A percentile compares a stretch with the other conserved stretches of the same genome.
Evolutionary conservation across 2,797 vertebrate genomes (phyloP).

Genomic region (Enteromius unitaeniatus): DNA sequence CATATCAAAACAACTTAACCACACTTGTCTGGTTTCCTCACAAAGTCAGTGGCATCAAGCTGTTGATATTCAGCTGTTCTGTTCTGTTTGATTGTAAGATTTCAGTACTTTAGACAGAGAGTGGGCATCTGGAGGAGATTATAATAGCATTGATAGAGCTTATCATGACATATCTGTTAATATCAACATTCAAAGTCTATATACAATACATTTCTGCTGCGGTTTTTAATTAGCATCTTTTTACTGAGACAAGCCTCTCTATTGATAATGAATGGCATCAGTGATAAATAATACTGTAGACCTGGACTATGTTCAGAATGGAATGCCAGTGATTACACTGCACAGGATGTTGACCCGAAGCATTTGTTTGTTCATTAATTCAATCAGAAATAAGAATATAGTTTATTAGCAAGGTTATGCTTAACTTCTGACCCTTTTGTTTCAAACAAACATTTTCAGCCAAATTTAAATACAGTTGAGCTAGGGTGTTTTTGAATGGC

Average conservation of each 20-base stretch:
- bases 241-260: not conserved
- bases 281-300: not conserved
- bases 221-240: not conserved
- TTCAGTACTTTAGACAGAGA: not conserved
- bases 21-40: constrained; percentile 34
- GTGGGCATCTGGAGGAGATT: constrained; percentile 24
- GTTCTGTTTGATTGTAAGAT: constrained; percentile 9
- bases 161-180: not conserved
- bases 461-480: not conserved
- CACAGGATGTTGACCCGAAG: not conserved
- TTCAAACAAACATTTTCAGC: not conserved
- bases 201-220: not conserved
- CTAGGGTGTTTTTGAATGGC: too few relatives aligned
- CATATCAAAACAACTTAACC: constrained; percentile 49
- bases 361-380: rapidly evolving
- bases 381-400: not conserved
- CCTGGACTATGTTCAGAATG: not conserved
- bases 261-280: not conserved
- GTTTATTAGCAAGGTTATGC: not conserved
- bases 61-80: constrained; percentile 35
- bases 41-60: constrained; percentile 22
- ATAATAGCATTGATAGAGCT: constrained; percentile 13
- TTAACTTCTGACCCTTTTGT: not conserved
- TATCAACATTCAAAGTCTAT: not conserved
- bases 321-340: not conserved